These are phyloP conservation scores for Papilio aristodemus DNA, from an alignment of 1,140 invertebrate genomes.

Conservation along the genomic window DNA sequence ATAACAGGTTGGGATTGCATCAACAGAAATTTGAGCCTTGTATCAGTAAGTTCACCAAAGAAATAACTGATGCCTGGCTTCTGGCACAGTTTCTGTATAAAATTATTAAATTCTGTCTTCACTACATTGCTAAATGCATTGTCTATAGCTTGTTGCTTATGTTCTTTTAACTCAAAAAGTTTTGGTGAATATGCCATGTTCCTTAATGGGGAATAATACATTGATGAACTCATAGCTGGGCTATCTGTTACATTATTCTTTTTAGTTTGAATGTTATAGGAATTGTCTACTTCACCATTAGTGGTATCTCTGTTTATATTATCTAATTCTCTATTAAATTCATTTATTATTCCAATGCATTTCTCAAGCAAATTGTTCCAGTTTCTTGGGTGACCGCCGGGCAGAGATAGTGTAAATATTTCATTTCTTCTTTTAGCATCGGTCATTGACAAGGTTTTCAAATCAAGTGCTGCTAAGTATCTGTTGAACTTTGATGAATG, in stretches of 20 bases:
- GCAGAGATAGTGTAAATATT: conserved; percentile 87
- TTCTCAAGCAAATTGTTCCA: conserved; percentile 86
- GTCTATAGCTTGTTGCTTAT: conserved; percentile 59
- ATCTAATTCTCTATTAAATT: conserved; percentile 83
- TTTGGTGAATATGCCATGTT: conserved; percentile 73
- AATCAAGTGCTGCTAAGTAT: conserved; percentile 86
- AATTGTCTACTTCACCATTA: conserved; percentile 52
- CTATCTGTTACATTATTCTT: conserved; percentile 40
- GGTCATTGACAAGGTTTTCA: conserved; percentile 83
- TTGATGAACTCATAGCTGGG: conserved; percentile 52
- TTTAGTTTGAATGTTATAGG: conserved; percentile 37
- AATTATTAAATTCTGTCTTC: conserved; percentile 61
- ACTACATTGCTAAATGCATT: conserved; percentile 64
- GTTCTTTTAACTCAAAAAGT: conserved; percentile 56
- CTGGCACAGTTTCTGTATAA: conserved; percentile 71
- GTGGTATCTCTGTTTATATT: conserved; percentile 76
- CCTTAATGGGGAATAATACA: conserved; percentile 64
- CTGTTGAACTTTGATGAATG: conserved; percentile 84
- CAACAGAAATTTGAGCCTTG: conserved; percentile 83
- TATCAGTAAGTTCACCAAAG: conserved; percentile 86
- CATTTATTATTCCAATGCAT: conserved; percentile 82
- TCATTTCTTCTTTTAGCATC: conserved; percentile 80
- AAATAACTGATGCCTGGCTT: conserved; percentile 85
- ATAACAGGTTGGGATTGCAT: conserved; percentile 85
- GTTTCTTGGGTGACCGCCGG: conserved; percentile 89